phyloP scores from a whole-genome alignment of 1,140 invertebrate species.

The Adelges cooleyi region DNA sequence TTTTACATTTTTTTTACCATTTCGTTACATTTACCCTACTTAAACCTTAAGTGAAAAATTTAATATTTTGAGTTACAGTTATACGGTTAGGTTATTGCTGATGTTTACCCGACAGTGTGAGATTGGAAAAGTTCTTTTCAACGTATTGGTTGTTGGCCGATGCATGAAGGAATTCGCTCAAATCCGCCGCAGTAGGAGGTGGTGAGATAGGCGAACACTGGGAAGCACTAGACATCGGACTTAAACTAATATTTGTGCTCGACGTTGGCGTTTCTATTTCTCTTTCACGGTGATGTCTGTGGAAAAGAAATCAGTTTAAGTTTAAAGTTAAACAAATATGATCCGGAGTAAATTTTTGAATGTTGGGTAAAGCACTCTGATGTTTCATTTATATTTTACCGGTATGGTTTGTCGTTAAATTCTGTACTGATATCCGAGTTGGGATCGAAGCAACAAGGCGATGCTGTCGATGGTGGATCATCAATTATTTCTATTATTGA shows the following conservation, averaged over 20 bases:
- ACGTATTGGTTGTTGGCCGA: constrained; percentile 49
- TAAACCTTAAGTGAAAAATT: not conserved
- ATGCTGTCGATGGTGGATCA: constrained; percentile 45
- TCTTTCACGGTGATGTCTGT: constrained; percentile 10
- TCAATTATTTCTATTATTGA: constrained; percentile 42
- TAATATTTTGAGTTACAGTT: no score
- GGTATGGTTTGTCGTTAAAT: constrained; percentile 65
- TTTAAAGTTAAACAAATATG: not conserved
- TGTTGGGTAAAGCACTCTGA: no score
- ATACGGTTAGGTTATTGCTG: not conserved
- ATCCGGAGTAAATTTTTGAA: no score
- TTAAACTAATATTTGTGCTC: constrained; percentile 60
- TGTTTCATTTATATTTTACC: constrained; percentile 39
- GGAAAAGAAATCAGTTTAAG: not conserved
- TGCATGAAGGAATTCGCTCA: constrained; percentile 78
- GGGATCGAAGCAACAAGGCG: constrained; percentile 33
- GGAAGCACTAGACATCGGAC: constrained; percentile 47
- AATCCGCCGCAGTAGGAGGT: constrained; percentile 79
- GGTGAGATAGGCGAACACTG: constrained; percentile 63
- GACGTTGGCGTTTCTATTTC: constrained; percentile 48
- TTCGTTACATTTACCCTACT: no score
- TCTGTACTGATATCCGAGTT: constrained; percentile 54
- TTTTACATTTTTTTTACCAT: no score
- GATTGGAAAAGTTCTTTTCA: constrained; percentile 78
- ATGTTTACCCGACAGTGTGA: constrained; percentile 70